Evolutionary conservation across 2,888 invertebrate species (phyloP), one percentile per base, ranked within the genome.

Genomic region (Ophion obscuratus): DNA sequence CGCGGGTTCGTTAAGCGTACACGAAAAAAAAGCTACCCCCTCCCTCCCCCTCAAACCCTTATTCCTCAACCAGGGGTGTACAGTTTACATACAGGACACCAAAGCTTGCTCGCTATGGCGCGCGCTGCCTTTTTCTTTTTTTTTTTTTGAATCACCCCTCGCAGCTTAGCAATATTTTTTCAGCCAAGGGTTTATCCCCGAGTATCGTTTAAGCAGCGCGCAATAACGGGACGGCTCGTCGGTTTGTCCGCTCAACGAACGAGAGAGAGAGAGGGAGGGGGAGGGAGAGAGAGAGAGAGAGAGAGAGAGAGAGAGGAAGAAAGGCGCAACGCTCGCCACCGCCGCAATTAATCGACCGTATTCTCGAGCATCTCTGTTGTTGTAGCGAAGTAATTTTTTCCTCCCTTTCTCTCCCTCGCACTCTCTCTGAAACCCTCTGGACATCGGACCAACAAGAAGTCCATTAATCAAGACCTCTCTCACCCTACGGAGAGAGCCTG

Each of bases 291-390:
- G 53, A 53, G 61, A 78, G 75, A 68, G 77, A 40, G 68, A 81
- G 76, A 81, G 82, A 68, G 61, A 79, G 36, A 62, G 74, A 64
- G 57, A 57, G 31, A 66, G 77, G 75, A 68, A 74, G 44, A 74
- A 77, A 77, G 77, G 73, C 67, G 73, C 76, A 68, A 76, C 85
- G 79, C 83, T 84, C 73, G 87, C 85, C 76, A 80, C 83, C 70
- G 87, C 88, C 89, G 87, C 91, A 89, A 91, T 91, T 91, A 91
- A 91, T 91, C 90, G 91, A 90, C 88, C 88, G 87, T 88, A 87
- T 87, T 89, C 89, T 79, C 87, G 84, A 88, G 87, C 87, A 86
- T 87, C 86, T 87, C 81, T 78, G 88, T 87, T 88, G 82, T 85
- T 88, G 81, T 81, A 89, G 85, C 80, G 73, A 83, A 87, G 87